Evolutionary conservation across 2,888 invertebrate species (phyloP).

Genomic region (Metallyticus violacea): DNA sequence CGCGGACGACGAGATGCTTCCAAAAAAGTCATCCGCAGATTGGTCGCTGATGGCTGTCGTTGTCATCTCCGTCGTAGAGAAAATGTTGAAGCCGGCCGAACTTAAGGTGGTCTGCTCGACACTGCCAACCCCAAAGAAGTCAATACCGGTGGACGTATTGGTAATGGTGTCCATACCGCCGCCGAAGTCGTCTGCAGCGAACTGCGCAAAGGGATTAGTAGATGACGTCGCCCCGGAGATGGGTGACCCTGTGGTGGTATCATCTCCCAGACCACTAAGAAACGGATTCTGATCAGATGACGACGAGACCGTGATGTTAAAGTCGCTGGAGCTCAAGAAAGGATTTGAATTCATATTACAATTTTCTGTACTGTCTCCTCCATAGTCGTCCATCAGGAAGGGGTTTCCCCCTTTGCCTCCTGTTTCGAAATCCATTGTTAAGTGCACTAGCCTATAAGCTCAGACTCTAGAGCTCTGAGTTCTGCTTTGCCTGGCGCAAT

Average conservation of each 20-base stretch:
- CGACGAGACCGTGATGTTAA: conserved; percentile 42
- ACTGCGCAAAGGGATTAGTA: conserved; percentile 46
- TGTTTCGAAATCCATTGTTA: conserved; percentile 51
- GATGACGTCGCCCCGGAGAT: conserved; percentile 27
- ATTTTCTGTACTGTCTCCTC: conserved; percentile 49
- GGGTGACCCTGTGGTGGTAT: not conserved
- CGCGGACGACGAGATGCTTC: not conserved
- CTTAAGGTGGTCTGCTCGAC: conserved; percentile 30
- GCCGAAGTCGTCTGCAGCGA: not conserved
- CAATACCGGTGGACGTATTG: not conserved
- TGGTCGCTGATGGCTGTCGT: not conserved
- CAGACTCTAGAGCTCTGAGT: conserved; percentile 72
- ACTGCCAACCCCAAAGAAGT: conserved; percentile 33
- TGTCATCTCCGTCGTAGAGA: conserved; percentile 15
- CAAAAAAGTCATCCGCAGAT: conserved; percentile 28
- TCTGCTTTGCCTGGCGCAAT: conserved; percentile 75
- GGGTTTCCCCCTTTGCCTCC: conserved; percentile 64
- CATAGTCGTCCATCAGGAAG: conserved; percentile 68
- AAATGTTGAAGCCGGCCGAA: not conserved
- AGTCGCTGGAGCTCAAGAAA: conserved; percentile 56
- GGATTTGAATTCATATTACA: conserved; percentile 55
- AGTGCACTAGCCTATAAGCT: conserved; percentile 56
- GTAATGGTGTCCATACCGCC: not conserved
- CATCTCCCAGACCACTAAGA: conserved; percentile 43
- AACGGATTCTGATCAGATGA: conserved; percentile 66